A percentile compares a stretch with the other conserved stretches of the same genome.
These are phyloP conservation scores for Seira sanloemensis DNA, from an alignment of 2,888 invertebrate genomes.

Conservation along the genomic window DNA sequence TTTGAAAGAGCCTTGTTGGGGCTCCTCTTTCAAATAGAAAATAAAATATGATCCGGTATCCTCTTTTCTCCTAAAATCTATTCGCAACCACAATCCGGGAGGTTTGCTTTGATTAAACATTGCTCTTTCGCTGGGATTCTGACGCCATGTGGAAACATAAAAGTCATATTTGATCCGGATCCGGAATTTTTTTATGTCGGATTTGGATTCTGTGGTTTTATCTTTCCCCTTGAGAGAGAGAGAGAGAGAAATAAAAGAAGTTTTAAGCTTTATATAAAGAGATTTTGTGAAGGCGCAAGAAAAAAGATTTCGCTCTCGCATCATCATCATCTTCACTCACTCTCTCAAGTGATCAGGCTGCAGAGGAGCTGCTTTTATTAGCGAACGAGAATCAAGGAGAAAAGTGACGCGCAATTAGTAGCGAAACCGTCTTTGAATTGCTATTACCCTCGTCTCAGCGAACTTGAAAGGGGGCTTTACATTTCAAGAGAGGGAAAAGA, in stretches of 20 bases:
- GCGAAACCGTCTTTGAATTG: neutral
- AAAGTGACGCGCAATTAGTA: neutral
- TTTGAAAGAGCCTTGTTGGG: neutral
- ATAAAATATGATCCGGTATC: constrained; percentile 5
- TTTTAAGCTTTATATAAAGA: neutral
- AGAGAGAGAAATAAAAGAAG: neutral
- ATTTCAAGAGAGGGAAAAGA: neutral
- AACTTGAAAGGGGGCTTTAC: neutral
- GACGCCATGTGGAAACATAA: neutral
- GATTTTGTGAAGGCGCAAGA: neutral
- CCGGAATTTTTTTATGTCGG: neutral
- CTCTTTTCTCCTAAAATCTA: neutral
- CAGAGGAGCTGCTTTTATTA: too few species aligned
- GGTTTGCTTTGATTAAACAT: constrained; percentile 17
- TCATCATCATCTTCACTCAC: neutral
- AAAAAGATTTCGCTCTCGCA: neutral
- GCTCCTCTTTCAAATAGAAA: neutral
- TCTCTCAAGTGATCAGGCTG: neutral
- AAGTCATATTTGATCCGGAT: constrained; percentile 17
- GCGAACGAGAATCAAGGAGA: too few species aligned
- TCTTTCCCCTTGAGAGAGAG: neutral
- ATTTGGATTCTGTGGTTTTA: constrained; percentile 15
- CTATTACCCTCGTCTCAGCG: neutral
- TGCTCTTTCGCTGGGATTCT: neutral
- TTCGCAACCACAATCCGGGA: constrained; percentile 8